Conservation (phyloP, 2,113 vertebrate genomes). For the Syrrhaptes paradoxus region DNA sequence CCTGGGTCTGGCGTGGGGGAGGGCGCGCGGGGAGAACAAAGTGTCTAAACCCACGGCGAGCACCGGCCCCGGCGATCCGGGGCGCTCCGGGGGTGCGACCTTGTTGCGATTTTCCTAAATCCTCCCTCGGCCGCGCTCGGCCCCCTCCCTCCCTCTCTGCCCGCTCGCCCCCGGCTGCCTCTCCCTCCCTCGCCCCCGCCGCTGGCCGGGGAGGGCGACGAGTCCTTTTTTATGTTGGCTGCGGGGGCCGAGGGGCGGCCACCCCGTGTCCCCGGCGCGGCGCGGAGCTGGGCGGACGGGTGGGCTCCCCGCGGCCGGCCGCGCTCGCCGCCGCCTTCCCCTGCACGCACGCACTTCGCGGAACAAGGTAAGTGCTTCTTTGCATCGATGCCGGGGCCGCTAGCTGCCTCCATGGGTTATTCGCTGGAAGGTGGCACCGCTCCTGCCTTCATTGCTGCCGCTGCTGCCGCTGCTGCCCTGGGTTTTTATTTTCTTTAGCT, state of each 20-base stretch:
- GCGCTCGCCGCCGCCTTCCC: conserved; percentile 63
- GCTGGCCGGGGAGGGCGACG: conserved; percentile 32
- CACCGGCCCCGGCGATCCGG: conserved; percentile 58
- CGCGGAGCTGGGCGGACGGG: not conserved
- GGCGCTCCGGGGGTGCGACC: conserved; percentile 64
- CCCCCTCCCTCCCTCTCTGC: not conserved
- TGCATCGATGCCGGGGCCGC: conserved; percentile 69
- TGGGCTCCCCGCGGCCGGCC: conserved; percentile 6
- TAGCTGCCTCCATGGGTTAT: conserved; percentile 85
- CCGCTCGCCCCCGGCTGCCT: not conserved
- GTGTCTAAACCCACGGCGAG: conserved; percentile 20
- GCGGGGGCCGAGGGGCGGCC: not conserved
- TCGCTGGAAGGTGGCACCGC: conserved; percentile 83
- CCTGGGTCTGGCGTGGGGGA: conserved; percentile 18
- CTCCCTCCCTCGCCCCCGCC: not conserved
- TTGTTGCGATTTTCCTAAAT: conserved; percentile 15
- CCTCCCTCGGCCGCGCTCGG: not conserved
- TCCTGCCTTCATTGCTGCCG: conserved; percentile 76
- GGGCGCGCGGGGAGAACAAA: conserved; percentile 42
- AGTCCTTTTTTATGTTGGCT: not conserved
- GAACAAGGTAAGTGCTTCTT: conserved; percentile 26
- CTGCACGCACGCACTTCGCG: conserved; percentile 67
- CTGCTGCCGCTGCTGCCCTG: conserved; percentile 72
- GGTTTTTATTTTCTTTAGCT: conserved; percentile 77
- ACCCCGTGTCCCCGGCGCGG: not conserved